A percentile compares a stretch with the other conserved stretches of the same genome.
These are phyloP conservation scores for Drosophila limbata DNA, from an alignment of 2,888 invertebrate genomes.

Conservation along the genomic window DNA sequence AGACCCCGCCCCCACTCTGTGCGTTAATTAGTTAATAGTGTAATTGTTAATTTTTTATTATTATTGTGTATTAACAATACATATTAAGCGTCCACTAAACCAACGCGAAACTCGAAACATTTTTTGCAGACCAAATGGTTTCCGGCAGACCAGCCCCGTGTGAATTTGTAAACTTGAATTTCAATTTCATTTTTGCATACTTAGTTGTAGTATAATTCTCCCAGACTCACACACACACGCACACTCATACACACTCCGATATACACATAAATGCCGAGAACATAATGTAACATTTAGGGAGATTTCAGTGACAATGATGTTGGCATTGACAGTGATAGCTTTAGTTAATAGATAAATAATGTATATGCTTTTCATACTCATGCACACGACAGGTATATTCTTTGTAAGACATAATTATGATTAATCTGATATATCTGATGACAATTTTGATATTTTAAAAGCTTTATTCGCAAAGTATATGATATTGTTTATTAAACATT, in stretches of 20 bases:
- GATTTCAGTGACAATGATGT: constrained; percentile 13
- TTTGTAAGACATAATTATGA: constrained; percentile 43
- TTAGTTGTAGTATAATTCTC: constrained; percentile 21
- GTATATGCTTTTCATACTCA: constrained; percentile 62
- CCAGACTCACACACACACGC: constrained; percentile 30
- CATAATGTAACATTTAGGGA: constrained; percentile 11
- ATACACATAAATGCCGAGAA: constrained; percentile 18
- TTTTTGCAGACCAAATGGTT: constrained; percentile 68
- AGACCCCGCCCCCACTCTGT: constrained; percentile 31
- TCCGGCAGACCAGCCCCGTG: constrained; percentile 52
- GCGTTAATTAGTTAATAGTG: constrained; percentile 77
- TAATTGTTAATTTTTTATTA: constrained; percentile 75
- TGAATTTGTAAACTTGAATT: constrained; percentile 29
- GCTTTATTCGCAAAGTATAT: constrained; percentile 64
- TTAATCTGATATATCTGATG: constrained; percentile 17
- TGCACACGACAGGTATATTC: constrained; percentile 47
- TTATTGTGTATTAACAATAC: constrained; percentile 12
- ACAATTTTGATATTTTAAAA: constrained; percentile 41
- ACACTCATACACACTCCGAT: constrained; percentile 27
- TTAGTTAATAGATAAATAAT: constrained; percentile 38
- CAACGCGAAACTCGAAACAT: constrained; percentile 24
- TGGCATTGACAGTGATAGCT: constrained; percentile 47
- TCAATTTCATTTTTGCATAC: constrained; percentile 18
- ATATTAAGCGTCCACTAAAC: constrained; percentile 34
- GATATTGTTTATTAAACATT: constrained; percentile 23